phyloP scores from a whole-genome alignment of 2,113 vertebrate genomes.

The Globicephala melas region DNA sequence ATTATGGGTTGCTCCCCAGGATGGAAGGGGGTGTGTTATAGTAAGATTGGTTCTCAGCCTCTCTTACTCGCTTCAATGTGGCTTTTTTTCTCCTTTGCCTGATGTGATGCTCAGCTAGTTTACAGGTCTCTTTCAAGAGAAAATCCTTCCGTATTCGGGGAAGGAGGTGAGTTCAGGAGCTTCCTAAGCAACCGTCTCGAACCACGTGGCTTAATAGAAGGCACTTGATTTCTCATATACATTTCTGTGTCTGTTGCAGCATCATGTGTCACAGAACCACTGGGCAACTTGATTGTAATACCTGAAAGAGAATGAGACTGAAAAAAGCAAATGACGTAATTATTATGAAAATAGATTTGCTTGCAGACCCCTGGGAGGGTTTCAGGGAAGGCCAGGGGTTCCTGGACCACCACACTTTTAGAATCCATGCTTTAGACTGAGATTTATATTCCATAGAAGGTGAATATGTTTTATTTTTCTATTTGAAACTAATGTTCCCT shows the following conservation, averaged over 20 bases:
- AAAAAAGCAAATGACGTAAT: not conserved
- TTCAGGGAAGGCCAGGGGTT: not conserved
- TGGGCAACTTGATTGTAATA: not conserved
- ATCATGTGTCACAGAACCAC: not conserved
- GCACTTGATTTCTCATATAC: not conserved
- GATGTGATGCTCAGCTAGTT: not conserved
- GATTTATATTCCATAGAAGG: not conserved
- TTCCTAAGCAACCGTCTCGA: not conserved
- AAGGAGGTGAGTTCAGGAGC: not conserved
- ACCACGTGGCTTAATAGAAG: not conserved
- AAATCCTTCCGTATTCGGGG: not conserved
- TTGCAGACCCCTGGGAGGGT: not conserved
- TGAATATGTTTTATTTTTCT: slow-evolving; percentile 28
- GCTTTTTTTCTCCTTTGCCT: not conserved
- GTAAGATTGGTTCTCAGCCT: not conserved
- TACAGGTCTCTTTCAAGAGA: not conserved
- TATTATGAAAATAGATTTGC: not conserved
- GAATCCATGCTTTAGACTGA: not conserved
- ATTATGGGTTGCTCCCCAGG: not conserved
- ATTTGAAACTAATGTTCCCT: slow-evolving; percentile 2
- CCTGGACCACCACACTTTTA: not conserved
- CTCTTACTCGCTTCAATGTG: not conserved
- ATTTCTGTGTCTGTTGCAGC: not conserved
- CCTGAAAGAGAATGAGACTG: not conserved
- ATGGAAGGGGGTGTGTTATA: not conserved